phyloP scores from a whole-genome alignment of 1,140 invertebrate genomes.

The Mya arenaria region DNA sequence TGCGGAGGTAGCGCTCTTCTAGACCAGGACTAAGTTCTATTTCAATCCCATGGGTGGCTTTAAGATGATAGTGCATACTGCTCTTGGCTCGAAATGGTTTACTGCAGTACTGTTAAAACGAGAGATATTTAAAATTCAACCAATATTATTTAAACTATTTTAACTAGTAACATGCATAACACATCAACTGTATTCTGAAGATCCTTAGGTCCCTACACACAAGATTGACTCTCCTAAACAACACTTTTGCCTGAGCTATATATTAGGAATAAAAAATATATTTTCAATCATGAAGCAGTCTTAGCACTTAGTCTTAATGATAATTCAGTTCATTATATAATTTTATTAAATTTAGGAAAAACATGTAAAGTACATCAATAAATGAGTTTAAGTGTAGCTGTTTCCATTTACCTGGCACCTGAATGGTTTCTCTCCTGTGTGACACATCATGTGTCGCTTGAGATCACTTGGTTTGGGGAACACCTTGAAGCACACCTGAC shows the following conservation, averaged over 20 bases:
- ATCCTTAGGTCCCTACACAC: no score
- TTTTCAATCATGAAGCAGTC: no score
- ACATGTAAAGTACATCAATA: not conserved
- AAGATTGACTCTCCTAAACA: no score
- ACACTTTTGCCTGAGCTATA: no score
- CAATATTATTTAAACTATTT: no score
- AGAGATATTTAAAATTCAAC: no score
- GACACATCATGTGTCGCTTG: slow-evolving; percentile 78
- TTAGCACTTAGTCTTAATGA: no score
- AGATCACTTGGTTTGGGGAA: slow-evolving; percentile 77
- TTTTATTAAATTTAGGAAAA: not conserved
- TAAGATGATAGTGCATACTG: slow-evolving; percentile 75
- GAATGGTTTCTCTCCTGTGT: slow-evolving; percentile 78
- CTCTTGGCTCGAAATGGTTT: slow-evolving; percentile 71
- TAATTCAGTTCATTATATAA: no score
- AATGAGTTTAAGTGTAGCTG: no score
- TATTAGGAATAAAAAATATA: no score
- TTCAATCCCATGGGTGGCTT: slow-evolving; percentile 73
- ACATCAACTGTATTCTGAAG: no score
- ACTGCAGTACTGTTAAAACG: slow-evolving; percentile 63
- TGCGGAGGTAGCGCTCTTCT: slow-evolving; percentile 73
- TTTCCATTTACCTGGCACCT: slow-evolving; percentile 70
- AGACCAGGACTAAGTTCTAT: slow-evolving; percentile 75
- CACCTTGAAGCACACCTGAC: slow-evolving; percentile 70
- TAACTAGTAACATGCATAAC: no score